phyloP scores from a whole-genome alignment of 2,888 invertebrate species.

The Chrysotoxum bicinctum region DNA sequence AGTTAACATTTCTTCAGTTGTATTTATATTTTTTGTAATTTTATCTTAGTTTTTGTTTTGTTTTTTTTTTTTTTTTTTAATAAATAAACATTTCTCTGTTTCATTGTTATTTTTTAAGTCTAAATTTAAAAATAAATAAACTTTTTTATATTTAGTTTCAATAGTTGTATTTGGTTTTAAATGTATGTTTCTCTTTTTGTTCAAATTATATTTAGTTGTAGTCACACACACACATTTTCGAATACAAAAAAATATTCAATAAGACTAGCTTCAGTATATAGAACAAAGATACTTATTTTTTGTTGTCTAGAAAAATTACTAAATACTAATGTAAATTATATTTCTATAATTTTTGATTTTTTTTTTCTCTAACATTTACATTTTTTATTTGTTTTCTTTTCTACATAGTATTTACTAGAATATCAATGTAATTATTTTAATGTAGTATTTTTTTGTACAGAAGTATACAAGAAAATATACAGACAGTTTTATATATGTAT shows the following conservation, averaged over 20 bases:
- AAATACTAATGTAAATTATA: conserved; percentile 40
- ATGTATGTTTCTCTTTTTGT: conserved; percentile 25
- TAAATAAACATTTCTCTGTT: conserved; percentile 56
- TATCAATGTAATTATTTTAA: conserved; percentile 50
- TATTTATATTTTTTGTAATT: too few species aligned
- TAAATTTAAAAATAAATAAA: conserved; percentile 71
- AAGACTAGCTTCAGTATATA: conserved; percentile 70
- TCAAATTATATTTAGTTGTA: conserved; percentile 65
- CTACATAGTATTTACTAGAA: conserved; percentile 26
- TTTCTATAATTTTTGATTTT: conserved; percentile 14
- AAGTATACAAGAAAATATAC: conserved; percentile 68
- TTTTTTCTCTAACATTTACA: conserved; percentile 35
- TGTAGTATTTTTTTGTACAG: conserved; percentile 22
- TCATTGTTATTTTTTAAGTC: conserved; percentile 47
- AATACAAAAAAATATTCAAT: conserved; percentile 72
- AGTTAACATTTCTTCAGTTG: conserved; percentile 65
- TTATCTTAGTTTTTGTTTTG: neutral
- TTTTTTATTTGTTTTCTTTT: neutral
- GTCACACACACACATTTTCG: conserved; percentile 72
- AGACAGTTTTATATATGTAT: conserved; percentile 4
- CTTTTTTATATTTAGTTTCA: conserved; percentile 31
- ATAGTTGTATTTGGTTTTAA: conserved; percentile 52
- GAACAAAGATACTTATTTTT: conserved; percentile 56
- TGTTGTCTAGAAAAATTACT: conserved; percentile 50
- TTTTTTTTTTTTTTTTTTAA: conserved; percentile 18